Evolutionary conservation across 2,113 vertebrate species (phyloP).

Genomic region (Cavia porcellus): DNA sequence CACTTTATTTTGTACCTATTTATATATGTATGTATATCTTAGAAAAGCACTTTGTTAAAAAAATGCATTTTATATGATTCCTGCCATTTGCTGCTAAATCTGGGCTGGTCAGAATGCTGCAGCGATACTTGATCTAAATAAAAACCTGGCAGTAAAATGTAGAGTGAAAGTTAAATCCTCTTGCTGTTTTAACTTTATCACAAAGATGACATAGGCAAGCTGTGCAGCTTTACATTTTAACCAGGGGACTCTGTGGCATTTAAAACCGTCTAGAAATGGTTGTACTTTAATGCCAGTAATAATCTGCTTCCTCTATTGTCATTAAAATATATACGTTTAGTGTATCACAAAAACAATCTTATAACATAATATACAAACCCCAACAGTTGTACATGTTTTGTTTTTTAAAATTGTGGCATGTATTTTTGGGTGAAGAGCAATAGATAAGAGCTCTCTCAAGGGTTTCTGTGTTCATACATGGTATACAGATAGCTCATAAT

Average conservation of each 20-base stretch:
- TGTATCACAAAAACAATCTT: slow-evolving; percentile 93
- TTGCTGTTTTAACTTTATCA: slow-evolving; percentile 90
- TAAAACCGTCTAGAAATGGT: slow-evolving; percentile 97
- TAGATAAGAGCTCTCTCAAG: slow-evolving; percentile 89
- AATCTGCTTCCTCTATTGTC: slow-evolving; percentile 95
- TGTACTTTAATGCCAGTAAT: slow-evolving; percentile 99
- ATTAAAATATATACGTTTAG: slow-evolving; percentile 93
- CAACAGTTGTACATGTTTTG: slow-evolving; percentile 90
- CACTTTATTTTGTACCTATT: slow-evolving; percentile 97
- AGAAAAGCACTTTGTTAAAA: slow-evolving; percentile 99
- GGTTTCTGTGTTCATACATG: slow-evolving; percentile 90
- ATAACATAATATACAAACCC: slow-evolving; percentile 86
- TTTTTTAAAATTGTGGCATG: slow-evolving; percentile 90
- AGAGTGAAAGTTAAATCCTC: slow-evolving; percentile 91
- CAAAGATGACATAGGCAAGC: slow-evolving; percentile 96
- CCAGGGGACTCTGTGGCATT: slow-evolving; percentile 99
- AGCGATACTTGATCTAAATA: slow-evolving; percentile 96
- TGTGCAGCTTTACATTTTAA: slow-evolving; percentile 99
- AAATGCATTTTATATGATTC: slow-evolving; percentile 94
- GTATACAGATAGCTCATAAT: slow-evolving; percentile 87
- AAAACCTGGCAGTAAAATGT: slow-evolving; percentile 93
- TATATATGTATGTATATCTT: slow-evolving; percentile 97
- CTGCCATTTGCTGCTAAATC: slow-evolving; percentile 99
- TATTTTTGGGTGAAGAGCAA: slow-evolving; percentile 88
- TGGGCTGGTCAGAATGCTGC: slow-evolving; percentile 99